A percentile compares a stretch with the other conserved stretches of the same genome.
Evolutionary conservation across 1,140 invertebrate species (phyloP).

Genomic region (Drosophila elegans): DNA sequence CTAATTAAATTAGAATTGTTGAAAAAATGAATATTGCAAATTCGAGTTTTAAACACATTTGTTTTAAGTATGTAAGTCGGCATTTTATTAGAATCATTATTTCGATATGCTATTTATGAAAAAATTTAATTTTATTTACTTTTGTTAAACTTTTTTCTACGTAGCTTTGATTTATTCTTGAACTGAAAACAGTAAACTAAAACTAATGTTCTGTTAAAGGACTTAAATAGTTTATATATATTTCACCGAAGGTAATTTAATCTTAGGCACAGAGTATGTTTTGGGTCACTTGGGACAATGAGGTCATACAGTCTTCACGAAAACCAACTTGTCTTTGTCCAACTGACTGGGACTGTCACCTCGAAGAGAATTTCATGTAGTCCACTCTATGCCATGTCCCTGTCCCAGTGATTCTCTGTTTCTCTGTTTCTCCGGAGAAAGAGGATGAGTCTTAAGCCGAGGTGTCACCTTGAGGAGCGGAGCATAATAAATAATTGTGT

Average conservation of each 20-base stretch:
- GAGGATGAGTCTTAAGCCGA: background rate
- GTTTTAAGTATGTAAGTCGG: no score
- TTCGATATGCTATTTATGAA: no score
- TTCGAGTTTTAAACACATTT: no score
- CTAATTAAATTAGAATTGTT: no score
- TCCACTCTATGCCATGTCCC: constrained; percentile 5
- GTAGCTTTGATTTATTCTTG: no score
- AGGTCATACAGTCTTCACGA: background rate
- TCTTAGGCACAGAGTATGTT: background rate
- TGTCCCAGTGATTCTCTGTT: background rate
- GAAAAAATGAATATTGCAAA: no score
- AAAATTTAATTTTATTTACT: no score
- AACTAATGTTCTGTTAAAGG: no score
- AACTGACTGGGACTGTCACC: constrained; percentile 17
- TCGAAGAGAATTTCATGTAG: constrained; percentile 8
- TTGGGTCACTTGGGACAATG: background rate
- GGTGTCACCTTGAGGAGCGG: constrained; percentile 24
- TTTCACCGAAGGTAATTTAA: background rate
- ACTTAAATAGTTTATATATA: no score
- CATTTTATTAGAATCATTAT: no score
- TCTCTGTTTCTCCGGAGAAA: constrained; percentile 2
- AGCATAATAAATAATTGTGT: constrained; percentile 48
- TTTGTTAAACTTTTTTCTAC: no score
- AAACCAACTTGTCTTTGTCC: constrained; percentile 8
- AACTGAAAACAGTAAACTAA: no score